A percentile compares a stretch with the other conserved stretches of the same genome.
phyloP scores from a whole-genome alignment of 1,140 invertebrate species.

The Ceratina calcarata region DNA sequence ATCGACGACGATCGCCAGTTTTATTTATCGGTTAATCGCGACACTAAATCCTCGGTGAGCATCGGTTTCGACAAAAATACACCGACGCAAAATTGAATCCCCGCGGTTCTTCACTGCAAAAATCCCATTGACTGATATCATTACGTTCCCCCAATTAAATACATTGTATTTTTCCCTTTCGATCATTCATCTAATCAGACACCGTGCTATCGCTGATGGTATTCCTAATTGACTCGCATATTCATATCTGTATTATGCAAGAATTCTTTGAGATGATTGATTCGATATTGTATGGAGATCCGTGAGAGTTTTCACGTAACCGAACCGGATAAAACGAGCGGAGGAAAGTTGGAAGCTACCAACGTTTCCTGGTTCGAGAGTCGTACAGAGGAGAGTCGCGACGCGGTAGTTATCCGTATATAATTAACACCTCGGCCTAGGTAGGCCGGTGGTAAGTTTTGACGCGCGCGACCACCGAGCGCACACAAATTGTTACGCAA shows the following conservation, averaged over 20 bases:
- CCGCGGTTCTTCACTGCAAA: constrained; percentile 16
- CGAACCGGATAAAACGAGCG: not conserved
- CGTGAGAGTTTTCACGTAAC: constrained; percentile 12
- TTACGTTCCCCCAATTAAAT: not conserved
- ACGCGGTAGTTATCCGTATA: constrained; percentile 32
- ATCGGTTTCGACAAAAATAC: constrained; percentile 45
- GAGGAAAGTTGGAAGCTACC: constrained; percentile 8
- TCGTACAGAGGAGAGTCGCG: not conserved
- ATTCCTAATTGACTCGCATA: too few species aligned
- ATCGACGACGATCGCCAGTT: constrained; percentile 51
- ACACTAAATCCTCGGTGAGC: constrained; percentile 34
- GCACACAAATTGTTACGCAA: constrained; percentile 49
- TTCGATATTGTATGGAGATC: constrained; percentile 2
- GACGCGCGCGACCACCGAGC: constrained; percentile 7
- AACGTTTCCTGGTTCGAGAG: constrained; percentile 18
- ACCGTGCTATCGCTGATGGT: too few species aligned
- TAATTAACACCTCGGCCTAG: constrained; percentile 54
- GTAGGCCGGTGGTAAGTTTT: constrained; percentile 22
- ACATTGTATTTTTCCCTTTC: not conserved
- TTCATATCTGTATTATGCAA: not conserved
- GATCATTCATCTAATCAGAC: too few species aligned
- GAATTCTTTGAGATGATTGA: constrained; percentile 7
- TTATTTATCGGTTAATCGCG: constrained; percentile 44
- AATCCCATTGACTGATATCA: constrained; percentile 16
- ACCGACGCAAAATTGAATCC: constrained; percentile 36